Conservation (phyloP, 1,140 invertebrate genomes). For the Wasmannia auropunctata region DNA sequence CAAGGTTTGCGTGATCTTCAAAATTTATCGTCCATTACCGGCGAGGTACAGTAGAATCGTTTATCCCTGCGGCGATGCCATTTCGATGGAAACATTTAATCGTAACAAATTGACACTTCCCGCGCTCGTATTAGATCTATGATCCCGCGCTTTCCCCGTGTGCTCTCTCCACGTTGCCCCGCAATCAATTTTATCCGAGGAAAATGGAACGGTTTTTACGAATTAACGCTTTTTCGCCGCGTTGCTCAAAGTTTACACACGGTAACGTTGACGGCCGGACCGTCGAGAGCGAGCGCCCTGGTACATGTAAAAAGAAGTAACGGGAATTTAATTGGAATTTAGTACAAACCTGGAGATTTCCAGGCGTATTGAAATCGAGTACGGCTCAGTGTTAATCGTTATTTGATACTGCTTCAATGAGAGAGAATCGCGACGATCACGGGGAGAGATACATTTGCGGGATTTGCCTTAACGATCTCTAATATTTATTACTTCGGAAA, state of each 20-base stretch:
- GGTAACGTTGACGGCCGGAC: not conserved
- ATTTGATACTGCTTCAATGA: not conserved
- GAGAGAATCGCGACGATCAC: not conserved
- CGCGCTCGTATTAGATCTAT: conserved; percentile 18
- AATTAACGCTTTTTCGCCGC: conserved; percentile 30
- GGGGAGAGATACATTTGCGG: not conserved
- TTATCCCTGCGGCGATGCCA: conserved; percentile 4
- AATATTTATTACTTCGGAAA: not conserved
- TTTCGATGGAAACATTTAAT: conserved; percentile 46
- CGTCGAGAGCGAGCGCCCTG: not conserved
- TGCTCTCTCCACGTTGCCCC: not conserved
- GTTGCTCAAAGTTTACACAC: conserved; percentile 14
- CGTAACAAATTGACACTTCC: conserved; percentile 49
- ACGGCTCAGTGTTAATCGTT: not conserved
- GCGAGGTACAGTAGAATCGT: conserved; percentile 13
- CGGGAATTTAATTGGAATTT: conserved; percentile 32
- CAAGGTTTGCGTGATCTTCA: conserved; percentile 55
- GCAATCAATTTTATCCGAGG: conserved; percentile 28
- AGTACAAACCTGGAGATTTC: not conserved
- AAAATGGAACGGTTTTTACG: conserved; percentile 40
- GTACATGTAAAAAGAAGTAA: conserved; percentile 23
- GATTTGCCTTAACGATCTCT: not conserved
- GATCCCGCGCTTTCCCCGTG: not conserved
- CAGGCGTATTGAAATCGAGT: conserved; percentile 5
- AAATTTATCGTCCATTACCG: conserved; percentile 56